Percentiles rank a stretch among this genome's conserved stretches.
Conservation (phyloP, 2,113 vertebrate species). For the Nibea albiflora region DNA sequence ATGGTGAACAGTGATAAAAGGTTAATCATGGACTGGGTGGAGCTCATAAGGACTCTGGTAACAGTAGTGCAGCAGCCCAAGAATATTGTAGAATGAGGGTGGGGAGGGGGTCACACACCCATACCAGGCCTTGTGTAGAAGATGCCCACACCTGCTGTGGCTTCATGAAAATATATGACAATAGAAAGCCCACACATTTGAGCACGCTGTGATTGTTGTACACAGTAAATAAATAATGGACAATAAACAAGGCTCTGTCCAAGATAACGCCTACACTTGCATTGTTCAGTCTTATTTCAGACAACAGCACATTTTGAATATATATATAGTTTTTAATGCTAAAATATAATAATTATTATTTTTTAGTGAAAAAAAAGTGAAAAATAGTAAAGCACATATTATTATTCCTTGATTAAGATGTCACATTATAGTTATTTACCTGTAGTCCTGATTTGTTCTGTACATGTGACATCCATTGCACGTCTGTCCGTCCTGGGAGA, state of each 20-base stretch:
- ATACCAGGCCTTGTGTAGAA: not conserved
- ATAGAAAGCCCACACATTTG: constrained; percentile 26
- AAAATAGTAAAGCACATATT: too few species aligned
- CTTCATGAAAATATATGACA: constrained; percentile 33
- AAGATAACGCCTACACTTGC: constrained; percentile 23
- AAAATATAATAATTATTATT: too few species aligned
- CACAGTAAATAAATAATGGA: constrained; percentile 29
- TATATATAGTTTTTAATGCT: too few species aligned
- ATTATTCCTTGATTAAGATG: too few species aligned
- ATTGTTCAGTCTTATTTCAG: constrained; percentile 8
- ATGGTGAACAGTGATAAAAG: constrained; percentile 18
- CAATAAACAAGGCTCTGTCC: constrained; percentile 36
- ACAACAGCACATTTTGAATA: not conserved
- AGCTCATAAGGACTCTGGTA: constrained; percentile 17
- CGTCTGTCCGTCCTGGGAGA: too few species aligned
- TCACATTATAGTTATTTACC: too few species aligned
- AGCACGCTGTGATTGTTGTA: not conserved
- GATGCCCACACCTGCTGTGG: constrained; percentile 11
- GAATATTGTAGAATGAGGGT: not conserved
- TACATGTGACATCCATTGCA: too few species aligned
- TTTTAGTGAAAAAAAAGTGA: too few species aligned
- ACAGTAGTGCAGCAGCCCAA: not conserved
- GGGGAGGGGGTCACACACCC: not conserved
- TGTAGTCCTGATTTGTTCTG: too few species aligned
- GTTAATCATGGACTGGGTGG: constrained; percentile 7